Evolutionary conservation across 2,888 invertebrate species (phyloP), one percentile per base, ranked within the genome.

Genomic region (Hoplodrina ambigua): DNA sequence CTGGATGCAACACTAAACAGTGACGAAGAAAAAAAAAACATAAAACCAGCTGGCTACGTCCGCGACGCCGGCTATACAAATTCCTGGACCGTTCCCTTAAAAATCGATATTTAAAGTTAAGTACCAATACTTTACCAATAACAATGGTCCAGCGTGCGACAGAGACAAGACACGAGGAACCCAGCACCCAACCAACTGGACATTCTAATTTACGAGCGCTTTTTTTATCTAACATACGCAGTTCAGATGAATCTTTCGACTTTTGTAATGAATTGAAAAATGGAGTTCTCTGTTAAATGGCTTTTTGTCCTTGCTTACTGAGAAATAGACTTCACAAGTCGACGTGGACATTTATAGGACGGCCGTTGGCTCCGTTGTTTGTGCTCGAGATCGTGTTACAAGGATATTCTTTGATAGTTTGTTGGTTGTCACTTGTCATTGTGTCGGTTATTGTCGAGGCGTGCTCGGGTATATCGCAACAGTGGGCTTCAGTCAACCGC

Each of bases 261-360:
- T 94, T 92, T 93, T 94, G 93, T 94, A 93, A 94, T 94, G 93
- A 92, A 94, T 94, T 94, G 94, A 93, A 93, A 93, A 93, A 96
- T 95, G 91, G 92, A 88, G 89, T 88, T 91, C 89, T 87, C 88
- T 86, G 87, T 92, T 88, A 90, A 89, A 90, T 83, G 85, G 90
- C 76, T 93, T 93, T 93, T 94, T 94, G 94, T 94, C 89, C 90
- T 87, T 86, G 83, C 83, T 83, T 95, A 94, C 95, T 89, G 88
- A 92, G 95, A 95, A 96, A 90, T 88, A 92, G 95, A 96, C 95
- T 94, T 93, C 95, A 95, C 95, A 94, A 93, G 94, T 94, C 90
- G 95, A 93, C 91, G 79, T 88, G 86, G 89, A 90, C 88, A 83
- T 88, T 87, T 88, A 88, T 87, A 88, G 88, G 88, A 83, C 73